These are phyloP conservation scores for Cryptocheilus praepositus DNA, from an alignment of 2,888 invertebrate species.

Conservation along the genomic window DNA sequence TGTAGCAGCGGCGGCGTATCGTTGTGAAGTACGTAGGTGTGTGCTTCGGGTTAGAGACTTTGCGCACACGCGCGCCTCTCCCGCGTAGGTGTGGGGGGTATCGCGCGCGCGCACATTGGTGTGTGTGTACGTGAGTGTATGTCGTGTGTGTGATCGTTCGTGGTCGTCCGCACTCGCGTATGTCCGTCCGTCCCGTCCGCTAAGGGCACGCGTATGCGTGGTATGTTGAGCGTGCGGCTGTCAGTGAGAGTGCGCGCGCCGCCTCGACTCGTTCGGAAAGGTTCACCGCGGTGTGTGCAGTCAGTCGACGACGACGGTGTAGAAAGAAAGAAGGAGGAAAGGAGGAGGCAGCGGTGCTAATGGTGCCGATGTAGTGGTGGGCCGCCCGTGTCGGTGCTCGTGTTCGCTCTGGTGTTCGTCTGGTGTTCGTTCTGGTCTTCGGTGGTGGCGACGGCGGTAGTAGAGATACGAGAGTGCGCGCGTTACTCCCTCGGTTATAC, in stretches of 20 bases:
- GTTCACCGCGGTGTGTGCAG: not conserved
- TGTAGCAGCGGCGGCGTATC: conserved; percentile 17
- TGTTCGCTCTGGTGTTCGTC: not conserved
- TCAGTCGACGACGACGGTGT: not conserved
- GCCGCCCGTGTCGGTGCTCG: not conserved
- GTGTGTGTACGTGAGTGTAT: no score
- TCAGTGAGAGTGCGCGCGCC: conserved; percentile 5
- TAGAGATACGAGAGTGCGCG: conserved; percentile 23
- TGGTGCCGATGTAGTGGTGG: not conserved
- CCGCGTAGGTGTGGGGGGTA: not conserved
- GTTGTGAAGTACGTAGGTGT: conserved; percentile 34
- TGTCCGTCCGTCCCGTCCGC: not conserved
- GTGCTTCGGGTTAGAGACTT: conserved; percentile 5
- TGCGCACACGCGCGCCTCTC: not conserved
- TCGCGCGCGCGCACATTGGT: not conserved
- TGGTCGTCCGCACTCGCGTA: no score
- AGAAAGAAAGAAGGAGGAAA: not conserved
- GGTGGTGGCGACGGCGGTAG: no score
- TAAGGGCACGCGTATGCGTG: not conserved
- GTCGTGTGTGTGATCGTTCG: no score
- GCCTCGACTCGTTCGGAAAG: no score
- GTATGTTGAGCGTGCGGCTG: not conserved
- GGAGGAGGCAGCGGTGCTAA: not conserved
- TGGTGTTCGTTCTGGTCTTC: not conserved
- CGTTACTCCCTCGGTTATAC: conserved; percentile 44